phyloP scores from a whole-genome alignment of 1,140 invertebrate genomes.

The Diploscapter pachys region DNA sequence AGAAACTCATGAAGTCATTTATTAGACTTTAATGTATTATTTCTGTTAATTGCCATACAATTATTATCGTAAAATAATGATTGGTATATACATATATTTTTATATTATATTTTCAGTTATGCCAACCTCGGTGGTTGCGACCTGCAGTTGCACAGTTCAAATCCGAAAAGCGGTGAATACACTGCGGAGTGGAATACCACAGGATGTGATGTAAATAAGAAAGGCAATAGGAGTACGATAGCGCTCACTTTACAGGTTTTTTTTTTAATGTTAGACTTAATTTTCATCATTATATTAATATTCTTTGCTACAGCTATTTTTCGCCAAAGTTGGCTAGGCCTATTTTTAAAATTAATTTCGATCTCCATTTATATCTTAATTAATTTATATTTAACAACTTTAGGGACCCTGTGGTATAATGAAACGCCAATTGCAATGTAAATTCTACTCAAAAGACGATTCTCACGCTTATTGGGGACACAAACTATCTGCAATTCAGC shows the following conservation, averaged over 20 bases:
- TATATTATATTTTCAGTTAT: background rate
- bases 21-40: too few species aligned
- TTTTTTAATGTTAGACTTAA: background rate
- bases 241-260: conserved; percentile 6
- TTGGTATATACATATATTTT: too few species aligned
- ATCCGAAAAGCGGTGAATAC: conserved; percentile 17
- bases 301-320: background rate
- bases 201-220: conserved; percentile 4
- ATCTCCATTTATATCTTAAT: background rate
- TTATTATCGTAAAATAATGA: too few species aligned
- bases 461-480: conserved; percentile 32
- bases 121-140: conserved; percentile 1
- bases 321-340: background rate
- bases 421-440: conserved; percentile 14
- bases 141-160: conserved; percentile 1
- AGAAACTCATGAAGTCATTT: too few species aligned
- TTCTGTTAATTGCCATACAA: too few species aligned
- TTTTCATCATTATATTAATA: background rate
- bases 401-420: conserved; percentile 3
- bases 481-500: conserved; percentile 19
- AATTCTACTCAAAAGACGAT: conserved; percentile 20
- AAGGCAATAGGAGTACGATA: conserved; percentile 3
- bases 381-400: background rate
- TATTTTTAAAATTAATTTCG: background rate
- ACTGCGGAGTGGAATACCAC: conserved; percentile 8